These are phyloP conservation scores for Leptinotarsa rubiginosa DNA, from an alignment of 2,888 invertebrate species.

Conservation along the genomic window DNA sequence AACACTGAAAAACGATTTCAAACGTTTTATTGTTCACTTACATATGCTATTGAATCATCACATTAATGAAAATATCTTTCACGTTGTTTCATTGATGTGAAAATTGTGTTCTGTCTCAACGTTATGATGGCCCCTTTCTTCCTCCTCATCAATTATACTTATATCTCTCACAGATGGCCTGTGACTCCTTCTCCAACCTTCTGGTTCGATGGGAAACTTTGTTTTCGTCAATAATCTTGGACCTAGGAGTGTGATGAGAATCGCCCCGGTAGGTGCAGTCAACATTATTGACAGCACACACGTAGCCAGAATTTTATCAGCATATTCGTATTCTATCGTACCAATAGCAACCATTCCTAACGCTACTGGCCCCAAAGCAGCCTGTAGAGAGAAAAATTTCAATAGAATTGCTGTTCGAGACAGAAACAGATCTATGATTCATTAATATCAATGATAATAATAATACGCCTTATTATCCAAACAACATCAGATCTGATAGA, in stretches of 20 bases:
- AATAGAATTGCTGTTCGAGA: neutral
- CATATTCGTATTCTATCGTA: slow-evolving; percentile 70
- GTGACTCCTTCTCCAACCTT: slow-evolving; percentile 85
- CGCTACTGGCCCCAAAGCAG: slow-evolving; percentile 84
- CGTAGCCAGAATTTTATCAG: slow-evolving; percentile 79
- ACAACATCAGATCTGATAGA: no score
- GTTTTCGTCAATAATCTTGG: slow-evolving; percentile 64
- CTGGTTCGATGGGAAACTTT: slow-evolving; percentile 71
- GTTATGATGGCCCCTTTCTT: slow-evolving; percentile 8
- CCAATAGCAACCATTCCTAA: slow-evolving; percentile 73
- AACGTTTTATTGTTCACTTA: no score
- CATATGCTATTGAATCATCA: no score
- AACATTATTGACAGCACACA: slow-evolving; percentile 86
- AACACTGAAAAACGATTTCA: no score
- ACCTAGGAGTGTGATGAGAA: slow-evolving; percentile 79
- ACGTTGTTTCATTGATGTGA: no score
- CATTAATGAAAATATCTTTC: no score
- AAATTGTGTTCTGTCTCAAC: no score
- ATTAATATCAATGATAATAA: no score
- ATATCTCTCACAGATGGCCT: slow-evolving; percentile 88
- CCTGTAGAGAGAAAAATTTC: slow-evolving; percentile 67
- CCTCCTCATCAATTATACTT: slow-evolving; percentile 85
- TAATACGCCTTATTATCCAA: no score
- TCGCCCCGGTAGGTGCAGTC: slow-evolving; percentile 86
- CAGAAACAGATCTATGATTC: no score